phyloP scores from a whole-genome alignment of 2,888 invertebrate species.

The Entomobrya proxima region DNA sequence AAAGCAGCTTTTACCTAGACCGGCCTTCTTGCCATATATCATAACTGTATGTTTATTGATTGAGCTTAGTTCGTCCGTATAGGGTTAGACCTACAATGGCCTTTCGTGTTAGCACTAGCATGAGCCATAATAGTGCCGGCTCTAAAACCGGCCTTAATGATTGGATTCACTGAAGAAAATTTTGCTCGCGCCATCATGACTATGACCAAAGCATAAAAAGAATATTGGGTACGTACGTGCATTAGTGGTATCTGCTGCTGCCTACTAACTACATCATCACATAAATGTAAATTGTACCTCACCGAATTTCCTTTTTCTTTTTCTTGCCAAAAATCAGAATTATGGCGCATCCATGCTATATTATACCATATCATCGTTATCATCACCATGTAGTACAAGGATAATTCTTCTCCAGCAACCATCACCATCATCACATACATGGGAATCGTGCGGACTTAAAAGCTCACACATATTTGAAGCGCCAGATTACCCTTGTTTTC shows the following conservation, averaged over 20 bases:
- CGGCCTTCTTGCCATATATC: no score
- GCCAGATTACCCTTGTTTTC: conserved; percentile 39
- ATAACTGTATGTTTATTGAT: conserved; percentile 41
- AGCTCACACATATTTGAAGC: conserved; percentile 13
- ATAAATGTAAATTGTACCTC: conserved; percentile 21
- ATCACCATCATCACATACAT: conserved; percentile 4
- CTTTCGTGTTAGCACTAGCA: not conserved
- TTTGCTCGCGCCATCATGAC: conserved; percentile 3
- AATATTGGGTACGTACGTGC: not conserved
- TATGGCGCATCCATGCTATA: conserved; percentile 1
- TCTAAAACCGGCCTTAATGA: conserved; percentile 37
- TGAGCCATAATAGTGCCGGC: conserved; percentile 37
- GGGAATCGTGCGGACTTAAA: not conserved
- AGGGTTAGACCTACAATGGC: not conserved
- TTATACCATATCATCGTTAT: not conserved
- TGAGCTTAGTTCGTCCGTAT: conserved; percentile 17
- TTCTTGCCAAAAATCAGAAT: conserved; percentile 25
- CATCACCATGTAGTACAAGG: conserved; percentile 5
- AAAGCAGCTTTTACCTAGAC: not conserved
- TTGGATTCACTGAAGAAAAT: conserved; percentile 28
- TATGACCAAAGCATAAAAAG: not conserved
- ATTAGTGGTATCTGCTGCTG: not conserved
- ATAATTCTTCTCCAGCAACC: conserved; percentile 29
- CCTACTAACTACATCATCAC: not conserved
- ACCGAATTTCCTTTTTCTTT: not conserved